Evolutionary conservation across 1,140 invertebrate species (phyloP), one percentile per base, ranked within the genome.

Genomic region (Tetragonula clypearis): DNA sequence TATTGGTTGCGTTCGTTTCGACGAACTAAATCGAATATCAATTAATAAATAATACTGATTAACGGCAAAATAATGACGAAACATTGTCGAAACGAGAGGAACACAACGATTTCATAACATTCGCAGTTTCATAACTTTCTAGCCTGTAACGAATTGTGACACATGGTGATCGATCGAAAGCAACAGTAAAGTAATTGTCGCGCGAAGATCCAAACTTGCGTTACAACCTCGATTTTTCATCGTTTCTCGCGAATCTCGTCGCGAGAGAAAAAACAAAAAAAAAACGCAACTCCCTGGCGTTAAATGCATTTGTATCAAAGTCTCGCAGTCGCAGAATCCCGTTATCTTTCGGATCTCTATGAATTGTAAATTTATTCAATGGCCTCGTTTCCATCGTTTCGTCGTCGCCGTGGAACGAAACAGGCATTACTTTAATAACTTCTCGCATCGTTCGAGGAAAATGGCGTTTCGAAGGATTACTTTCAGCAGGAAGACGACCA

Each of bases 341-440:
- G 55, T 76, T 76, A 76, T 76, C 74, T 55, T 60, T 58, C 26
- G 56, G 74, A 76, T 60, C 55, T 76, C 74, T 60, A 76, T 76
- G 74, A 76, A 76, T 76, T 76, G 74, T 76, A 76, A 76, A 76
- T 76, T 76, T 76, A 76, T 76, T 76, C 74, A 76, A 76, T 35
- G 56, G 21, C 26, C 21, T 35, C 30, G 74, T 26, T 60, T 23
- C 26, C 55, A 14, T 76, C 73, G 74, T 23, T 49, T 49, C 30
- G 74, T 49, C 30, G 74, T 21, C 56, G 21, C 19, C 74, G 53
- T 56, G 23, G 23, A 76, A 76, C 56, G 55, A 76, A 60, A 21
- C 74, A 76, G 30, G 30, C 74, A 76, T 76, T 76, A 76, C 60
- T 76, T 60, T 58, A 76, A 76, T 76, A 60, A 76, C 56, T 76